Evolutionary conservation across 2,113 vertebrate species (phyloP).

Genomic region (Carlito syrichta): DNA sequence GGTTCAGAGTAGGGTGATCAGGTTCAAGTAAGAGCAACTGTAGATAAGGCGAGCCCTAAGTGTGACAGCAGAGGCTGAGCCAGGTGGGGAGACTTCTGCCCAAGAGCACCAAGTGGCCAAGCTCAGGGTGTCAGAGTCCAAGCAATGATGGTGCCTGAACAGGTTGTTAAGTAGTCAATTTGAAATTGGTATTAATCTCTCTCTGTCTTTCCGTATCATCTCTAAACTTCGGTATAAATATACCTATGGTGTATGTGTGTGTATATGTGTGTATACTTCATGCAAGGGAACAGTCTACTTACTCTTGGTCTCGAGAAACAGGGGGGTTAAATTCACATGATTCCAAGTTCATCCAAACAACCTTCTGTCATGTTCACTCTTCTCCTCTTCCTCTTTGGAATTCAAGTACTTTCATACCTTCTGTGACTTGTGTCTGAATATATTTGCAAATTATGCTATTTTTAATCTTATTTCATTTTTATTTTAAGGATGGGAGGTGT

Average conservation of each 20-base stretch:
- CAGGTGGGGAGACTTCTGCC: rapidly evolving
- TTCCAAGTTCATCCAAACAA: background rate
- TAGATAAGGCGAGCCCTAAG: too few relatives aligned
- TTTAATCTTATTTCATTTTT: background rate
- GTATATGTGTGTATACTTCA: background rate
- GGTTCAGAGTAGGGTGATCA: background rate
- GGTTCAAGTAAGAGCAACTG: too few relatives aligned
- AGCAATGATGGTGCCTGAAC: background rate
- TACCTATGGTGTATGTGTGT: background rate
- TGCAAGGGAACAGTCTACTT: background rate
- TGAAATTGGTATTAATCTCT: background rate
- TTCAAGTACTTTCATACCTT: background rate
- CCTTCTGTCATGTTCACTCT: background rate
- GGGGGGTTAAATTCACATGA: background rate
- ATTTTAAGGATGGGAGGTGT: too few relatives aligned
- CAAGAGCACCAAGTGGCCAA: background rate
- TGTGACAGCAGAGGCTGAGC: background rate
- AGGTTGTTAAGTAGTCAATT: background rate
- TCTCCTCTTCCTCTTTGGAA: background rate
- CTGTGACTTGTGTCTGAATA: background rate
- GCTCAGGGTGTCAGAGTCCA: rapidly evolving
- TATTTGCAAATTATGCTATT: background rate
- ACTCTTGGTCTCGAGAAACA: background rate
- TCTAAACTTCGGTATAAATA: background rate
- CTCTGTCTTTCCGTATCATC: background rate